Evolutionary conservation across 2,888 invertebrate genomes (phyloP).

Genomic region (Drosophila buzzatii): DNA sequence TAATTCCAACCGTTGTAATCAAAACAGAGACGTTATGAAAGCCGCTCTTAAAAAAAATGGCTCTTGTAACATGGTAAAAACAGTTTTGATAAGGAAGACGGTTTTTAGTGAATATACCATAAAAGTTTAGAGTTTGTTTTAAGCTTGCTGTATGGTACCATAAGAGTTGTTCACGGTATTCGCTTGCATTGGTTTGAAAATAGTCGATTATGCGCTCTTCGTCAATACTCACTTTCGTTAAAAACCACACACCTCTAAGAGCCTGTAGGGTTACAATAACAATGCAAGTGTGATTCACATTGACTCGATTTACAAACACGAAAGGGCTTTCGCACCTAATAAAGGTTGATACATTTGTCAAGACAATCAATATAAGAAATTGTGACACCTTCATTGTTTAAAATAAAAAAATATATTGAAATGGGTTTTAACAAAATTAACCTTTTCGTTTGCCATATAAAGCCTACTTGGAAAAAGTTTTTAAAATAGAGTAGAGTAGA

Average conservation of each 20-base stretch:
- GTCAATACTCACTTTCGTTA: conserved; percentile 2
- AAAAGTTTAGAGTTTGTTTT: background rate
- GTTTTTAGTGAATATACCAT: background rate
- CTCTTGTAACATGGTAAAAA: background rate
- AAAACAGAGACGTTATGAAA: background rate
- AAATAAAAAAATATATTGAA: no score
- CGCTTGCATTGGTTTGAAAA: background rate
- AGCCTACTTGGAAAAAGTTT: no score
- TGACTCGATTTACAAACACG: background rate
- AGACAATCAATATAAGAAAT: background rate
- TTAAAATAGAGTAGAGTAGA: no score
- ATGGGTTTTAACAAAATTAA: no score
- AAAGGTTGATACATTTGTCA: background rate
- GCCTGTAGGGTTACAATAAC: background rate
- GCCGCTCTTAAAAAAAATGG: background rate
- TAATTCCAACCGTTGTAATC: background rate
- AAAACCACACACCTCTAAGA: background rate
- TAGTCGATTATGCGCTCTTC: background rate
- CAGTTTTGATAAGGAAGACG: background rate
- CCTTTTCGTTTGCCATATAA: no score
- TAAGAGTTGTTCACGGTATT: background rate
- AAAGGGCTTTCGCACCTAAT: background rate
- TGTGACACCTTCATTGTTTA: no score
- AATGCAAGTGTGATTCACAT: background rate
- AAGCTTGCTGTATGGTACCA: background rate